Percentiles rank a stretch among this genome's conserved stretches.
phyloP scores from a whole-genome alignment of 2,797 vertebrate genomes.

The Gobio occitaniae region DNA sequence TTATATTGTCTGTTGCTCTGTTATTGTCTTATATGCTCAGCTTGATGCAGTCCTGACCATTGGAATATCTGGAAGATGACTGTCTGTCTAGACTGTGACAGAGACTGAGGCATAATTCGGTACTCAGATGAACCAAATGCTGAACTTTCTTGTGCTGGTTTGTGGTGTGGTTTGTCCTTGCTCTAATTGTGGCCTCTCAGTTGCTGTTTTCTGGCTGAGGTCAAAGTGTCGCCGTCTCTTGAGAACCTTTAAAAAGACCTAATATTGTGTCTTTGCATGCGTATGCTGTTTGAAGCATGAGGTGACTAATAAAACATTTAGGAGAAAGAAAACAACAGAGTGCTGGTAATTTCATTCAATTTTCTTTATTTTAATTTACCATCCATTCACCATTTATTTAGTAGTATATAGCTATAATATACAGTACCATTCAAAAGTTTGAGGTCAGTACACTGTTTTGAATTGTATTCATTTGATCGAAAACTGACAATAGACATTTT shows the following conservation, averaged over 20 bases:
- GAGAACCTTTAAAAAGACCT: background rate
- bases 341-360: background rate
- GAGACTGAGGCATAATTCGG: background rate
- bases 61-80: background rate
- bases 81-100: slow-evolving; percentile 37
- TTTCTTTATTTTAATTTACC: background rate
- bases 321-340: background rate
- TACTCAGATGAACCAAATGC: slow-evolving; percentile 31
- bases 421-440: background rate
- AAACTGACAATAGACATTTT: background rate
- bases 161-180: slow-evolving; percentile 26
- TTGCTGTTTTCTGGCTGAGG: slow-evolving; percentile 28
- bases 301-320: background rate
- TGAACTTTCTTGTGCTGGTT: slow-evolving; percentile 33
- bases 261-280: background rate
- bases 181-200: slow-evolving; percentile 33
- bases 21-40: background rate
- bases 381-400: background rate
- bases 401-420: background rate
- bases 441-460: background rate
- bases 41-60: background rate
- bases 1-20: background rate
- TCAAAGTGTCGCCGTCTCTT: background rate
- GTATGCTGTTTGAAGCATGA: background rate
- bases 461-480: background rate